Conservation (phyloP, 1,140 invertebrate species). For the Drosophila virilis region DNA sequence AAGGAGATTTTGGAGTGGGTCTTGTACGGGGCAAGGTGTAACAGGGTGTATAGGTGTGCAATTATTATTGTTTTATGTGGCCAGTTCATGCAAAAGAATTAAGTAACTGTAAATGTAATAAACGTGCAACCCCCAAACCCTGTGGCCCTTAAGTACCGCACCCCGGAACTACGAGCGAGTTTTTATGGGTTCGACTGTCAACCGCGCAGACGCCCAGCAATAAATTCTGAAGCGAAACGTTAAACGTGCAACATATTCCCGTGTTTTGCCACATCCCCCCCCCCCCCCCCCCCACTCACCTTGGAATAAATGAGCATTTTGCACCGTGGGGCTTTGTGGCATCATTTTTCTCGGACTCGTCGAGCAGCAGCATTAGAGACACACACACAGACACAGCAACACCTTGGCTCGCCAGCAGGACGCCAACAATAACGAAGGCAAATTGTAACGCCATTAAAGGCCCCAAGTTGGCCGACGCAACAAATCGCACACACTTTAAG, state of each 20-base stretch:
- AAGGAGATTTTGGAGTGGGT: background rate
- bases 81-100: constrained; percentile 80
- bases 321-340: constrained; percentile 61
- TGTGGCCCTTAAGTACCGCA: constrained; percentile 3
- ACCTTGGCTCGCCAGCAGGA: background rate
- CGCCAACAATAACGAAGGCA: constrained; percentile 71
- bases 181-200: constrained; percentile 80
- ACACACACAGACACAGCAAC: background rate
- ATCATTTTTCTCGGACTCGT: constrained; percentile 66
- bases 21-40: too few relatives aligned
- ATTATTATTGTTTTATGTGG: constrained; percentile 80
- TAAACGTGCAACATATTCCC: constrained; percentile 78
- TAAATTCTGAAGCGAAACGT: constrained; percentile 72
- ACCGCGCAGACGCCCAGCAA: constrained; percentile 70
- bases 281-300: constrained; percentile 7
- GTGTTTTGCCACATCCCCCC: constrained; percentile 7
- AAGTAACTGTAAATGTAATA: constrained; percentile 80
- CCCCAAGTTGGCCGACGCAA: constrained; percentile 54
- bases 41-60: constrained; percentile 46
- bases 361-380: background rate
- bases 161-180: constrained; percentile 36
- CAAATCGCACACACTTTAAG: constrained; percentile 62
- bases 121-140: constrained; percentile 46
- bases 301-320: constrained; percentile 77
- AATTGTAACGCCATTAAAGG: constrained; percentile 75